Evolutionary conservation across 2,888 invertebrate species (phyloP), one percentile per base, ranked within the genome.

Genomic region (Napeogenes inachia): DNA sequence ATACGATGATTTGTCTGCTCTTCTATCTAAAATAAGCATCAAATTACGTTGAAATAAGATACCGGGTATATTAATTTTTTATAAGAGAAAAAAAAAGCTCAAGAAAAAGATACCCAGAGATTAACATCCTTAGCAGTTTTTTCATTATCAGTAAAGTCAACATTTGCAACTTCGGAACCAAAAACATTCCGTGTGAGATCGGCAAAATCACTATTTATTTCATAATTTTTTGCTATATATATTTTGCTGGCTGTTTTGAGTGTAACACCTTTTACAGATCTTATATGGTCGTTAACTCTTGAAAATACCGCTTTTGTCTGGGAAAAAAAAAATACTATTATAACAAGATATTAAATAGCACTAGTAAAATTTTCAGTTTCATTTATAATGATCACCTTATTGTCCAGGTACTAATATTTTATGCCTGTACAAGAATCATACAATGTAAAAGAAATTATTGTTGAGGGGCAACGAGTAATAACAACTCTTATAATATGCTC

Each of bases 221-320:
- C 67, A 12, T 87, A 84, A 2, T 83, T 78, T 1, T 86, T 55
- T 60, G 92, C 91, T 0, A 94, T 76, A 75, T 92, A 97, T 0
- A 96, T 77, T 71, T 93, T 93, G 75, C 94, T 96, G 0, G 95
- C 95, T 60, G 94, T 85, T 56, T 88, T 91, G 0, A 95, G 76
- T 4, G 91, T 90, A 6, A 94, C 92, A 45, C 92, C 90, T 63
- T 86, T 75, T 2, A 88, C 67, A 0, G 77, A 67, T 42, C 74
- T 70, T 10, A 86, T 63, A 63, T 71, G 72, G 4, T 66, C 58
- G 64, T 75, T 79, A 3, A 78, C 62, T 2, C 69, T 62, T 0
- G 73, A 54, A 69, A 87, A 86, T 0, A 80, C 81, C 59, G 68
- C 69, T 69, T 80, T 84, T 0, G 80, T 80, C 89, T 89, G 74